Base-by-base conservation (phyloP, 2,797 vertebrate genomes). In the Macropodus opercularis region DNA sequence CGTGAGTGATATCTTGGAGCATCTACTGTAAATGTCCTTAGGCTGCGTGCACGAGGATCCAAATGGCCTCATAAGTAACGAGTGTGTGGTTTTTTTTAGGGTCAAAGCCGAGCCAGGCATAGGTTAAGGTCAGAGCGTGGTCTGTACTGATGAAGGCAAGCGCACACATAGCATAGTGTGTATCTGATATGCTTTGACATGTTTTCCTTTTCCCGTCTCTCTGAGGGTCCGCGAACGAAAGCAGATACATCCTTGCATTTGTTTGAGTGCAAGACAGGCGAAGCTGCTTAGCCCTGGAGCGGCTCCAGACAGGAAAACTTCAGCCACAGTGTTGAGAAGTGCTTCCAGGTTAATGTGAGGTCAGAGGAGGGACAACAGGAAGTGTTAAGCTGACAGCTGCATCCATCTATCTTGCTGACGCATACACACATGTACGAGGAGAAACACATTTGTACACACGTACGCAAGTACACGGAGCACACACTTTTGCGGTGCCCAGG, bases 271-370 rank as follows among this genome's bases (percentile, higher is more conserved):
- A 40, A 41, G 36, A 63, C 29, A 10, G 42, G 7, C 75, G n/a
- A 60, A 58, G 65, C 74, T 65, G 76, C 57, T 72, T 65, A 75
- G 55, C 52, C 29, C 68, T 78, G 81, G 79, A 72, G n/a, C 3
- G 1, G 14, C 51, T 63, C 77, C 84, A 84, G 56, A 77, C 82
- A 77, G 87, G 82, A 87, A 84, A 74, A 72, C 73, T 79, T 67
- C 5, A 35, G 68, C 71, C 15, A 0, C 0, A 46, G 79, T 72
- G 87, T 79, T 87, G 84, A 85, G 84, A 83, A 89, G 79, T 69
- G 80, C 85, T 87, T 89, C 85, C 85, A 79, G 87, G 84, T 89
- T 66, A 75, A 29, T 6, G 2, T 34, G 6, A 69, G 87, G 84
- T 83, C 80, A 41, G 21, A 1, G 7, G 44, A 46, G 57, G 57